A percentile compares a stretch with the other conserved stretches of the same genome.
phyloP scores from a whole-genome alignment of 2,797 vertebrate genomes.

The Dryobates pubescens region DNA sequence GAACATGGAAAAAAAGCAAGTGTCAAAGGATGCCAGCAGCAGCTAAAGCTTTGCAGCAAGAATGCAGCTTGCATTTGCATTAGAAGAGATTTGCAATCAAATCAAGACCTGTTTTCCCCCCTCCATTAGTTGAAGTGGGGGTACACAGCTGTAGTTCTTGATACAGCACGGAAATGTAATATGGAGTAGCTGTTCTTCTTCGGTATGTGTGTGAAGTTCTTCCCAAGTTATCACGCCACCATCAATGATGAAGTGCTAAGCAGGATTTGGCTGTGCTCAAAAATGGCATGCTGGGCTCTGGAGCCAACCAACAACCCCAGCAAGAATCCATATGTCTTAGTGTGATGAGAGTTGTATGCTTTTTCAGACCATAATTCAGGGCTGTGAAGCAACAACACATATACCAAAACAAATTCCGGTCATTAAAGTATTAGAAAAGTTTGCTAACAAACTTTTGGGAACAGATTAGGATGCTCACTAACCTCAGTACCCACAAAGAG shows the following conservation, averaged over 20 bases:
- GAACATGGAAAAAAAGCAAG: slow-evolving; percentile 9
- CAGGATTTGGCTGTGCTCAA: slow-evolving; percentile 28
- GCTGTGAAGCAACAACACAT: neutral
- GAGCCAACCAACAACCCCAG: neutral
- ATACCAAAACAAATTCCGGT: neutral
- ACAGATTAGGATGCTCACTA: neutral
- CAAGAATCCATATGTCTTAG: neutral
- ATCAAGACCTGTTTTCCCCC: neutral
- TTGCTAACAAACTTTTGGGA: neutral
- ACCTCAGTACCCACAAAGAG: neutral
- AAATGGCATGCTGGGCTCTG: neutral
- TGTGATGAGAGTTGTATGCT: neutral
- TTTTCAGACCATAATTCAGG: neutral
- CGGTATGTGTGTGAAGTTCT: neutral
- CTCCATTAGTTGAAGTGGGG: neutral
- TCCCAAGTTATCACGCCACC: neutral
- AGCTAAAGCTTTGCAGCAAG: slow-evolving; percentile 45
- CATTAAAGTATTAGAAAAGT: neutral
- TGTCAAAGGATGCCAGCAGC: slow-evolving; percentile 38
- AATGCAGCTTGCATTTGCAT: slow-evolving; percentile 22
- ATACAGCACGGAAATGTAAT: neutral
- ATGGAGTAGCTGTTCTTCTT: neutral
- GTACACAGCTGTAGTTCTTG: neutral
- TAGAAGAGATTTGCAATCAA: slow-evolving; percentile 18
- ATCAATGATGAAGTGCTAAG: slow-evolving; percentile 41